These are phyloP conservation scores for Cataglyphis cursor DNA, from an alignment of 2,888 invertebrate genomes.

Conservation along the genomic window DNA sequence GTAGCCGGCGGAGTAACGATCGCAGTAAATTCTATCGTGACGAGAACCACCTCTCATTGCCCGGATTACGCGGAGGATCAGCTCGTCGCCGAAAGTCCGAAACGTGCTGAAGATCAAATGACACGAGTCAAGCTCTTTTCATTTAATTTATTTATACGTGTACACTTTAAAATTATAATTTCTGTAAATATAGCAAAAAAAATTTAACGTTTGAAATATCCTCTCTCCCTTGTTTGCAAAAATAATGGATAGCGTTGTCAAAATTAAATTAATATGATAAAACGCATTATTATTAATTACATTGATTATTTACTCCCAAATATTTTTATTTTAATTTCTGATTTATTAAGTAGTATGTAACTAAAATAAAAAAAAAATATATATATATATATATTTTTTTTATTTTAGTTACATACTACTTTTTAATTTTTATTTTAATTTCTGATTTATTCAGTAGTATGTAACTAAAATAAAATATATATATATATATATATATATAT, in stretches of 20 bases:
- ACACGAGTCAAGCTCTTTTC: not conserved
- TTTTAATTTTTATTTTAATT: not conserved
- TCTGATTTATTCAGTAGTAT: not conserved
- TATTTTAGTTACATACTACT: too few relatives aligned
- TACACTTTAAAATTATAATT: not conserved
- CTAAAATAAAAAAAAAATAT: not conserved
- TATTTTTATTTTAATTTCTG: not conserved
- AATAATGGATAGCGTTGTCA: not conserved
- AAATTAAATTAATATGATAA: conserved; percentile 1
- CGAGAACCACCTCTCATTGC: conserved; percentile 29
- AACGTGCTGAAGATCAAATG: not conserved
- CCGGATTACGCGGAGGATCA: conserved; percentile 32
- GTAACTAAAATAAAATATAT: not conserved
- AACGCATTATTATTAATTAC: conserved; percentile 5
- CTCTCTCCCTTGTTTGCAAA: not conserved
- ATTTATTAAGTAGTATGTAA: not conserved
- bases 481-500: too few relatives aligned
- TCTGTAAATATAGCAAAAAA: not conserved
- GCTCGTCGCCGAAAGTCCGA: conserved; percentile 16
- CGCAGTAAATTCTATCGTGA: conserved; percentile 44
- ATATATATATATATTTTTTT: too few relatives aligned
- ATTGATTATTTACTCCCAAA: not conserved
- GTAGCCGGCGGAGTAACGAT: conserved; percentile 36
- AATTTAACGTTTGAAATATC: not conserved
- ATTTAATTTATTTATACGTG: too few relatives aligned